Evolutionary conservation across 2,113 vertebrate genomes (phyloP).

Genomic region (Lycocorax pyrrhopterus): DNA sequence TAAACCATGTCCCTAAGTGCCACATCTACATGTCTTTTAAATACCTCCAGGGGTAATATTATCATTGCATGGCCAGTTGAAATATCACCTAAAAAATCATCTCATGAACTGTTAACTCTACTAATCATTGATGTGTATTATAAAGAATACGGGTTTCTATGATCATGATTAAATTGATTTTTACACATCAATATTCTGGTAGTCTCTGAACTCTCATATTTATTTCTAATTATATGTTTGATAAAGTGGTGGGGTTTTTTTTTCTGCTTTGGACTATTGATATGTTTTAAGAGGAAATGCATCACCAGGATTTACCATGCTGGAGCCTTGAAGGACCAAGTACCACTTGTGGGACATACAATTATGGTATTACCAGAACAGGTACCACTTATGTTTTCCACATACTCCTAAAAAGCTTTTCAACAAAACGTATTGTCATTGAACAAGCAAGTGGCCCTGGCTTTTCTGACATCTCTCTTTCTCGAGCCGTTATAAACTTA

Average conservation of each 20-base stretch:
- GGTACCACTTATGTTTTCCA: background rate
- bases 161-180: background rate
- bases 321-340: background rate
- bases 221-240: background rate
- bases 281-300: background rate
- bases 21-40: rapidly evolving
- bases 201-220: background rate
- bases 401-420: background rate
- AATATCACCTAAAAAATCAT: background rate
- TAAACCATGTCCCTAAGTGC: background rate
- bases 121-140: background rate
- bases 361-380: background rate
- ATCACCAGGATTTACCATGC: background rate
- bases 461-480: background rate
- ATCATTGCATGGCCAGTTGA: background rate
- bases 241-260: background rate
- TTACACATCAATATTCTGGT: background rate
- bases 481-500: background rate
- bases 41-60: background rate
- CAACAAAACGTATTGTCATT: background rate
- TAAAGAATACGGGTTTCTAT: background rate
- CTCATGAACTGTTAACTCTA: background rate
- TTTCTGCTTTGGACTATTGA: background rate
- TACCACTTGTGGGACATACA: background rate
- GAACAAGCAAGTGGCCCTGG: background rate